phyloP scores from a whole-genome alignment of 2,797 vertebrate species.

The Chiropotes sagulatus region DNA sequence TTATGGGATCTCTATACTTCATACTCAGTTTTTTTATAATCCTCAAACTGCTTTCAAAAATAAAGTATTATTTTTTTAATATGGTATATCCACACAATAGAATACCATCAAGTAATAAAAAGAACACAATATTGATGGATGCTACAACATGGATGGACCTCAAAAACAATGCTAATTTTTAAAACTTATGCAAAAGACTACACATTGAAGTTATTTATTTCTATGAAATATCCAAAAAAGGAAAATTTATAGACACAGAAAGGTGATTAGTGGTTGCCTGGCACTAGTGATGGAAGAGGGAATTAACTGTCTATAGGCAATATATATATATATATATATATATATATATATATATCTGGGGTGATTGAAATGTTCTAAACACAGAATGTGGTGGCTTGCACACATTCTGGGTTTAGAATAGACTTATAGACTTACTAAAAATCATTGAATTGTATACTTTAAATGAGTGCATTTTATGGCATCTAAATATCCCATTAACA shows the following conservation, averaged over 20 bases:
- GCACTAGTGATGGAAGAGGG: neutral
- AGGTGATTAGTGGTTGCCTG: neutral
- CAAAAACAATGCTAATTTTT: neutral
- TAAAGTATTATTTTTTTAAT: neutral
- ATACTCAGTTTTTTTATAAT: neutral
- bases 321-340: no score
- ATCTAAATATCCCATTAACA: neutral
- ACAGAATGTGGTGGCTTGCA: neutral
- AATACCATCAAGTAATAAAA: neutral
- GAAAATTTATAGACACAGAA: neutral
- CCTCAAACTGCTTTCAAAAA: neutral
- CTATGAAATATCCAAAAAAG: neutral
- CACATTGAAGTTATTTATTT: neutral
- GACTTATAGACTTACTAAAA: neutral
- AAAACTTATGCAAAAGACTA: neutral
- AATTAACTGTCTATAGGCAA: neutral
- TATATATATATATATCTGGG: neutral
- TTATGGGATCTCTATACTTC: neutral
- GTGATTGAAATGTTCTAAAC: neutral
- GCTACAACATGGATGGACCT: neutral
- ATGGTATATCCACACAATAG: neutral
- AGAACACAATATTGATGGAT: neutral
- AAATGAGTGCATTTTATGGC: neutral
- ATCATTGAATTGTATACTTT: neutral
- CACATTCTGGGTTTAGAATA: no score